Evolutionary conservation across 2,113 vertebrate species (phyloP), one percentile per base, ranked within the genome.

Genomic region (Peromyscus leucopus): DNA sequence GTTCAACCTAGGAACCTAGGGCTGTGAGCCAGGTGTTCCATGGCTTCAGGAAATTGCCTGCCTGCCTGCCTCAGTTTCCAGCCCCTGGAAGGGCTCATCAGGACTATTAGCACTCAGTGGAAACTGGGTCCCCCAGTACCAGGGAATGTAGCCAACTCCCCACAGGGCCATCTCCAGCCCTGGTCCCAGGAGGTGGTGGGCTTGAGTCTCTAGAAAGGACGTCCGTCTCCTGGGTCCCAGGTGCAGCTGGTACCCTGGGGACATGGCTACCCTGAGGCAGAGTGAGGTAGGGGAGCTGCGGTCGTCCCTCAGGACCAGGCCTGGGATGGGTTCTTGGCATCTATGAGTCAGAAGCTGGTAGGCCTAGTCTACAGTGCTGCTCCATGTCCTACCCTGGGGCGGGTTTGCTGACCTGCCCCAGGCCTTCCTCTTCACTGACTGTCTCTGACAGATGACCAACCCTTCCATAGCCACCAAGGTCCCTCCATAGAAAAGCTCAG

Each of bases 1-100:
- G 46, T 13, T 11, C 2, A 12, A 51, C n/a, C 28, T 12, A 10
- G 10, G 21, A 7, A 3, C 11, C 19, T 26, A 8, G 2, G 16
- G 46, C 59, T 78, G 1, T 26, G 69, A 39, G 31, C 63, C 51
- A 19, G 42, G 42, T 69, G 10, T 46, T 19, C 33, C 3, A 0
- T n/a, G 11, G 46, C 21, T 51, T 36, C 31, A 51, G 46, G 19
- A 8, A 33, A 19, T 7, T 31, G 10, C 33, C 42, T 42, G 13
- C 61, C 61, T 63, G 46, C 48, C n/a, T 90, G 76, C 78, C 55
- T 57, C 71, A 1, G 74, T 42, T 67, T 48, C 74, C 89, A 92
- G 28, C 11, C 42, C 26, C 72, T 69, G 3, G 21, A 36, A 24
- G 48, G 10, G 16, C 78, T 24, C 3, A 13, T 84, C 24, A 0